These are phyloP conservation scores for Sminthurides aquaticus DNA, from an alignment of 2,888 invertebrate genomes.

Conservation along the genomic window DNA sequence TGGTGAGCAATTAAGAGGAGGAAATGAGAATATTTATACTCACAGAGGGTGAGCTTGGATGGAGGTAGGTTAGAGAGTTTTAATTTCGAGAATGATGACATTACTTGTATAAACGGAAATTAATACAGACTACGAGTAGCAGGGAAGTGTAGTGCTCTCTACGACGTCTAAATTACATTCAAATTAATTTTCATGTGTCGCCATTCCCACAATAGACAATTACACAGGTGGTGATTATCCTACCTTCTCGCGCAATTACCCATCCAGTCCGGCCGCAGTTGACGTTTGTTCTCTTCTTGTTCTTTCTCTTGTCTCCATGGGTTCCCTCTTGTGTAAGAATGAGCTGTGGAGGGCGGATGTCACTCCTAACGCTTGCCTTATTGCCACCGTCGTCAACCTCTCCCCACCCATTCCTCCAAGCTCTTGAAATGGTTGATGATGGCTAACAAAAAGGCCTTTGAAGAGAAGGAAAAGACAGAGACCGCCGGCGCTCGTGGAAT, in stretches of 20 bases:
- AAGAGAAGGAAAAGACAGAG: no score
- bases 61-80: slow-evolving; percentile 10
- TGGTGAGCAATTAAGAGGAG: slow-evolving; percentile 23
- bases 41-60: slow-evolving; percentile 8
- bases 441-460: no score
- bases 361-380: no score
- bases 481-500: not conserved
- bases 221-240: slow-evolving; percentile 11
- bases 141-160: slow-evolving; percentile 13
- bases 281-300: no score
- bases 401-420: no score
- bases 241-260: not conserved
- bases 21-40: slow-evolving; percentile 35
- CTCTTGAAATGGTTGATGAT: no score
- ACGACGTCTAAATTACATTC: slow-evolving; percentile 32
- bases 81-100: slow-evolving; percentile 18
- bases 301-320: no score
- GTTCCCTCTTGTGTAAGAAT: no score
- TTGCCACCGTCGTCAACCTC: no score
- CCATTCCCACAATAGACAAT: slow-evolving; percentile 26
- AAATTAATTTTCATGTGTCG: slow-evolving; percentile 29
- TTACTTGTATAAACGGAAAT: slow-evolving; percentile 32
- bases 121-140: slow-evolving; percentile 24
- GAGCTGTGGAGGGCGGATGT: no score
- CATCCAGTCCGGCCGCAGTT: no score